These are phyloP conservation scores for Lepas anatifera DNA, from an alignment of 2,888 invertebrate genomes.

Conservation along the genomic window DNA sequence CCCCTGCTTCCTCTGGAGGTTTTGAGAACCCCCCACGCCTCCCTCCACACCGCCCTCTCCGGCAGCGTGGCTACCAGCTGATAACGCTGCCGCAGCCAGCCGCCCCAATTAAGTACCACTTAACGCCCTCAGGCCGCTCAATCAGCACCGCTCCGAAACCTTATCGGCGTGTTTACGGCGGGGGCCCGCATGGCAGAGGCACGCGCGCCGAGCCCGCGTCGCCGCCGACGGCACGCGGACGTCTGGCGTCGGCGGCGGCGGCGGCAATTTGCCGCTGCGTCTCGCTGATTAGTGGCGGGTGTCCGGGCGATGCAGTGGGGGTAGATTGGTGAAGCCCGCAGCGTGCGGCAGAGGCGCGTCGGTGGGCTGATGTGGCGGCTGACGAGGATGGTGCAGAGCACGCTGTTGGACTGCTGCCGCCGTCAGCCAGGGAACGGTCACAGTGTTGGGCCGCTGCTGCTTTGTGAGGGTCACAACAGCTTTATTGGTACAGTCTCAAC, in stretches of 20 bases:
- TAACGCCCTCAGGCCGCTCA: neutral
- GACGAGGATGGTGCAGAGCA: too few relatives aligned
- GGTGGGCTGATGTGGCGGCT: too few relatives aligned
- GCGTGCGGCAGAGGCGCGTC: too few relatives aligned
- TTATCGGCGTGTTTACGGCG: neutral
- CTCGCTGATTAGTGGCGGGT: neutral
- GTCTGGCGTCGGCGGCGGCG: neutral
- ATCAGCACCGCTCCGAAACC: neutral
- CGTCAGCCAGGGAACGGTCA: too few relatives aligned
- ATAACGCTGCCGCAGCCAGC: neutral
- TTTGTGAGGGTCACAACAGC: too few relatives aligned
- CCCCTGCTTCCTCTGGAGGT: conserved; percentile 13
- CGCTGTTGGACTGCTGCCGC: too few relatives aligned
- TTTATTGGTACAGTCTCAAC: too few relatives aligned
- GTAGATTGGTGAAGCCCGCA: neutral
- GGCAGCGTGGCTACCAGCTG: neutral
- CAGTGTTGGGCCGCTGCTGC: too few relatives aligned
- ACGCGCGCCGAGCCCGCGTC: neutral
- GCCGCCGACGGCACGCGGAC: conserved; percentile 8
- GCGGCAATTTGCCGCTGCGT: too few relatives aligned
- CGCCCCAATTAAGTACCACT: neutral
- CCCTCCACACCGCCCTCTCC: neutral
- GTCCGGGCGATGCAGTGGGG: neutral
- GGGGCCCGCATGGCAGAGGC: neutral
- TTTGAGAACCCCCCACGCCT: conserved; percentile 14